Conservation (phyloP, 2,113 vertebrate species). For the Pituophis catenifer region DNA sequence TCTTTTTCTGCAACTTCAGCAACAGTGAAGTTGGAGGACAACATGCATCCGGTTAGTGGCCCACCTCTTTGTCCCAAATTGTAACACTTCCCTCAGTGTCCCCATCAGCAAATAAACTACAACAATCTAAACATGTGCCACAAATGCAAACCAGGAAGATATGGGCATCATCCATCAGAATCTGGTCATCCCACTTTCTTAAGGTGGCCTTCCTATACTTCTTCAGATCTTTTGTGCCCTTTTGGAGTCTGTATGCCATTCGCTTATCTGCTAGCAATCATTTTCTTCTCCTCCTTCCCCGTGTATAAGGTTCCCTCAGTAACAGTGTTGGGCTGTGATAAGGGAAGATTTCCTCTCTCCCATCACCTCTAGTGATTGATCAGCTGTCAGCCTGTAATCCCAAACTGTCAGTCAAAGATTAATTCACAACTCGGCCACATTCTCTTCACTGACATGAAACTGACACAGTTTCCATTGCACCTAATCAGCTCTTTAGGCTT, state of each 20-base stretch:
- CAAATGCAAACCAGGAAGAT: background rate
- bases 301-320: background rate
- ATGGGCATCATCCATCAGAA: background rate
- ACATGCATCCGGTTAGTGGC: background rate
- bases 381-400: conserved; percentile 39
- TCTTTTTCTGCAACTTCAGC: background rate
- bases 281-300: background rate
- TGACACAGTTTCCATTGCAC: conserved; percentile 58
- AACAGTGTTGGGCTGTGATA: background rate
- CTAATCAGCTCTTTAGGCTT: conserved; percentile 60
- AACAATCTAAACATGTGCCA: background rate
- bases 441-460: conserved; percentile 52
- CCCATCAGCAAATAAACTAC: background rate
- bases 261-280: background rate
- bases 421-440: conserved; percentile 56
- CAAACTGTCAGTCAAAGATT: conserved; percentile 50
- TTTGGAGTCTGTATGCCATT: background rate
- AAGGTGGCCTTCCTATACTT: background rate
- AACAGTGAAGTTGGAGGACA: background rate
- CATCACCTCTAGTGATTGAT: conserved; percentile 23
- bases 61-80: background rate
- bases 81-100: background rate
- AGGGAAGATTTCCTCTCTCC: conserved; percentile 15
- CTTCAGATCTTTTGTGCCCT: background rate
- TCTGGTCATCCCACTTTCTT: too few species aligned